Conservation (phyloP, 2,113 vertebrate genomes). For the Pholis gunnellus region DNA sequence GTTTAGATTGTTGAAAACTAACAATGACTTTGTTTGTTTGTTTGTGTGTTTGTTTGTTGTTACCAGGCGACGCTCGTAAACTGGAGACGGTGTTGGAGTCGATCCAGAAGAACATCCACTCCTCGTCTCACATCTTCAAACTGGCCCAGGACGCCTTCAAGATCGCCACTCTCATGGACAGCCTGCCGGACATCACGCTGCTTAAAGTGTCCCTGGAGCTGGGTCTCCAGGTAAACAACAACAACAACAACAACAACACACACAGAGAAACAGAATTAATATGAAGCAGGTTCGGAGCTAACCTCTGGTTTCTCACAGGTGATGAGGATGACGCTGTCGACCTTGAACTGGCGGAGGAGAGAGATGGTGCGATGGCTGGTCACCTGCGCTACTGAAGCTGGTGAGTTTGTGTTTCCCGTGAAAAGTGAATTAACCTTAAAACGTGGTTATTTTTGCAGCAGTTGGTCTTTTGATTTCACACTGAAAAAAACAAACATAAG, state of each 20-base stretch:
- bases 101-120: conserved; percentile 79
- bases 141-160: conserved; percentile 79
- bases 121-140: conserved; percentile 78
- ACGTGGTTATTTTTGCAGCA: too few species aligned
- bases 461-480: too few species aligned
- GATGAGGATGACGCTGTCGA: conserved; percentile 77
- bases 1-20: background rate
- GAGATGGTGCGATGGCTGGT: conserved; percentile 79
- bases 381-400: conserved; percentile 75
- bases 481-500: too few species aligned
- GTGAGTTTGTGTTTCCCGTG: conserved; percentile 51
- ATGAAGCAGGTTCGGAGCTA: background rate
- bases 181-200: conserved; percentile 74
- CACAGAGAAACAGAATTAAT: too few species aligned
- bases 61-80: conserved; percentile 60
- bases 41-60: conserved; percentile 1
- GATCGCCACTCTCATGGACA: conserved; percentile 77
- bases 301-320: conserved; percentile 37
- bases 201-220: conserved; percentile 79
- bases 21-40: background rate
- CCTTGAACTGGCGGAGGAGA: conserved; percentile 76
- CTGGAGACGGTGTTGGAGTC: conserved; percentile 74
- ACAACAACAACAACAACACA: background rate
- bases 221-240: conserved; percentile 69
- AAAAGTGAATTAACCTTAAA: too few species aligned